These are phyloP conservation scores for Proterorhinus semilunaris DNA, from an alignment of 2,113 vertebrate species.

Conservation along the genomic window DNA sequence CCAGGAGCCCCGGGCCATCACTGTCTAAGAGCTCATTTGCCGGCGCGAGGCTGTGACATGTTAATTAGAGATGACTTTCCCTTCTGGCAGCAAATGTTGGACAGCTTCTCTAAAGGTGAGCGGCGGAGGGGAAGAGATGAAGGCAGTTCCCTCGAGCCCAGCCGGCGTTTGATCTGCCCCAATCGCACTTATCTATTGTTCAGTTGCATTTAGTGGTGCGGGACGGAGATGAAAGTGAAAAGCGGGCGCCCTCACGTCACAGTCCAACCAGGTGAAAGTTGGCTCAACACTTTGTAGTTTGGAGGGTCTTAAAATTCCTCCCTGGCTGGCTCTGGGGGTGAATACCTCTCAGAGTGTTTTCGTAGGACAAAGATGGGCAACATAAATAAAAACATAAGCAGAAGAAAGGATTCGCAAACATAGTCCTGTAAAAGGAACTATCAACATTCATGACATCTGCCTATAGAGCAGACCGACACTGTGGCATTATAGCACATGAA, in stretches of 20 bases:
- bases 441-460: too few relatives aligned
- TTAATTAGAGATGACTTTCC: conserved; percentile 66
- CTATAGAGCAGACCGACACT: too few relatives aligned
- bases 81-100: conserved; percentile 45
- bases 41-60: conserved; percentile 52
- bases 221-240: conserved; percentile 55
- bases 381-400: background rate
- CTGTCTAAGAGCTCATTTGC: conserved; percentile 50
- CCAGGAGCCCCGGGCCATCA: conserved; percentile 51
- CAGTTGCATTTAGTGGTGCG: conserved; percentile 57
- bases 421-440: background rate
- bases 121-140: conserved; percentile 29
- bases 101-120: conserved; percentile 51
- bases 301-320: background rate
- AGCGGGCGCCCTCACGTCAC: conserved; percentile 25
- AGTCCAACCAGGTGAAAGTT: conserved; percentile 35
- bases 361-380: background rate
- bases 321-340: background rate
- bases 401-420: background rate
- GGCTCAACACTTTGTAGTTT: conserved; percentile 5
- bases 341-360: background rate
- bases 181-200: conserved; percentile 58
- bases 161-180: conserved; percentile 57
- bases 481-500: too few relatives aligned
- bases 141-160: conserved; percentile 37